Base-by-base conservation (phyloP, 2,888 invertebrate genomes). In the Caenorhabditis becei region DNA sequence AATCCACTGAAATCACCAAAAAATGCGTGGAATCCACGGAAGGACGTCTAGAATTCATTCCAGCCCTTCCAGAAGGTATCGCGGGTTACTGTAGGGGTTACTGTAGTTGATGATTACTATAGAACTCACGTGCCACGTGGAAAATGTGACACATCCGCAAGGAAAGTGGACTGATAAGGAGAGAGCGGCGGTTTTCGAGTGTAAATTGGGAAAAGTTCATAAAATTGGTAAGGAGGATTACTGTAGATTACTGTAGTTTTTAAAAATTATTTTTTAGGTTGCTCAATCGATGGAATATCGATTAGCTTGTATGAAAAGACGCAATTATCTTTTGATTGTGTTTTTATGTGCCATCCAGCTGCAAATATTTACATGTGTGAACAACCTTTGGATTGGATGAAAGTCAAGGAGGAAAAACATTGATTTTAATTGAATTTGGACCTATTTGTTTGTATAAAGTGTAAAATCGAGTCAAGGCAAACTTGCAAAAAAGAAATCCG, bases 401-500 rank as follows among this genome's bases (percentile, higher is more conserved):
- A 44, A 14, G 44, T 44, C 4, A 14, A 44, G 18, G 44, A 44
- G n/a, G n/a, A n/a, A n/a, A n/a, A n/a, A n/a, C n/a, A n/a, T n/a
- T n/a, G n/a, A n/a, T n/a, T n/a, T n/a, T n/a, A n/a, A n/a, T n/a
- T n/a, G n/a, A n/a, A 49, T 20, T 49, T 49, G 23, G 20, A 49
- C 7, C n/a, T n/a, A n/a, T 7, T 49, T 49, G 20, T 49, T 20
- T 49, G 23, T 49, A 23, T 47, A 35, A 35, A 5, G 5, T 47
- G 47, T 5, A 47, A n/a, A n/a, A n/a, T n/a, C n/a, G n/a, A n/a
- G n/a, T n/a, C n/a, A n/a, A n/a, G n/a, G n/a, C n/a, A n/a, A n/a
- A n/a, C n/a, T n/a, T n/a, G n/a, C n/a, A n/a, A 65, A 81, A 84
- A 81, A 71, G 23, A 66, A 83, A 47, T 85, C 85, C 83, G 83